phyloP scores from a whole-genome alignment of 2,797 vertebrate genomes.

The Cynopterus sphinx region DNA sequence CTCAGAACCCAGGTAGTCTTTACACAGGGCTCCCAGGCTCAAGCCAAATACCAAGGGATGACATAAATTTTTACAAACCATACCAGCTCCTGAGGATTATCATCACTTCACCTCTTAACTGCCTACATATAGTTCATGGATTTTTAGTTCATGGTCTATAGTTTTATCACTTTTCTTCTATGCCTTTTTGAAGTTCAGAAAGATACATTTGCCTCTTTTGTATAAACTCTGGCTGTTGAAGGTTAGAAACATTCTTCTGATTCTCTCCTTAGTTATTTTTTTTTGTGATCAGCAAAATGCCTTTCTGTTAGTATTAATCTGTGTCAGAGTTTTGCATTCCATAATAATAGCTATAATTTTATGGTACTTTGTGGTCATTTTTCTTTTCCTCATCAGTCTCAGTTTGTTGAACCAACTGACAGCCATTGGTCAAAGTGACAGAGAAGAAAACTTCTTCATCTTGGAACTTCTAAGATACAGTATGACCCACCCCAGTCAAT shows the following conservation, averaged over 20 bases:
- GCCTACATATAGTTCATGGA: neutral
- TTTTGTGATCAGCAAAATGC: neutral
- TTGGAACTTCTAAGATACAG: neutral
- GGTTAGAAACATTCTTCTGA: neutral
- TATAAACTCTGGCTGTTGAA: neutral
- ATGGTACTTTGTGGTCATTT: neutral
- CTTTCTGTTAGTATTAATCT: neutral
- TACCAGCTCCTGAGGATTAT: neutral
- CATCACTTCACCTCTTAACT: neutral
- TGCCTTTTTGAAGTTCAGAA: neutral
- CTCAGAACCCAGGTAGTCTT: neutral
- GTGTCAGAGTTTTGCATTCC: neutral
- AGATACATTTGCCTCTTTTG: neutral
- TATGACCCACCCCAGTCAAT: neutral
- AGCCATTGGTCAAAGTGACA: neutral
- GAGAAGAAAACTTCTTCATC: neutral
- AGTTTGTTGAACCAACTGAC: neutral
- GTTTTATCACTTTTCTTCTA: neutral
- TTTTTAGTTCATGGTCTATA: neutral
- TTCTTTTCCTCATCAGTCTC: neutral
- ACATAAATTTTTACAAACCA: neutral
- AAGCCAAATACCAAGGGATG: neutral
- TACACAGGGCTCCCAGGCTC: neutral
- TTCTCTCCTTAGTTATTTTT: neutral
- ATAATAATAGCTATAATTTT: neutral